Base-by-base conservation (phyloP, 2,113 vertebrate genomes). In the Datnioides undecimradiatus region DNA sequence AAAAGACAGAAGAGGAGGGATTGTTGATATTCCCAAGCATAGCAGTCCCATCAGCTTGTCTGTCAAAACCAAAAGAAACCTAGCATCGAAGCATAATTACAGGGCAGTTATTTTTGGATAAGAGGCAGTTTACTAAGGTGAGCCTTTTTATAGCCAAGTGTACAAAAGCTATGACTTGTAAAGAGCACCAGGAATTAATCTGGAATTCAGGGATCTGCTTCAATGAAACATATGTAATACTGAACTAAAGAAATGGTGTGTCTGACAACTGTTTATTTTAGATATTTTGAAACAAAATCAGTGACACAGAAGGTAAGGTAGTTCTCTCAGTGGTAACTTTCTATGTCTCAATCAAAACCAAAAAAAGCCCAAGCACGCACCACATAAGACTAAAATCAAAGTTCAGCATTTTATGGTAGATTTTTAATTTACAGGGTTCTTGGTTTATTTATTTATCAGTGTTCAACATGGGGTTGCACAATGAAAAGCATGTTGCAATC, bases 51-150 rank as follows among this genome's bases (percentile, higher is more conserved):
- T 75, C 23, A 8, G 68, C 58, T 76, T 60, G 45, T 72, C 66
- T 70, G 58, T 40, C 68, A 68, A 85, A 87, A 69, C 78, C 63
- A 82, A 60, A 73, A 76, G 69, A 87, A 90, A 89, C 88, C 60
- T 82, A 70, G 11, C 58, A 21, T 65, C 82, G 54, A 83, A 74
- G 49, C 75, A 75, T 75, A 89, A 91, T 87, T 84, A 87, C 33
- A 86, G 52, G 41, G 27, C 27, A 74, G 73, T 75, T 91, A 69
- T 90, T 92, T 91, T 73, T 73, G 79, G 82, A 83, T 83, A 72
- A 85, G 65, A 82, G 57, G 58, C 40, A 76, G 67, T 12, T 89
- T 74, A 72, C 63, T 51, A 75, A 87, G 54, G 75, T 85, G 31
- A 76, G 65, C 73, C 31, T 82, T 83, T 84, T 73, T 79, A 25